These are phyloP conservation scores for Hyles vespertilio DNA, from an alignment of 1,140 invertebrate genomes.

Conservation along the genomic window DNA sequence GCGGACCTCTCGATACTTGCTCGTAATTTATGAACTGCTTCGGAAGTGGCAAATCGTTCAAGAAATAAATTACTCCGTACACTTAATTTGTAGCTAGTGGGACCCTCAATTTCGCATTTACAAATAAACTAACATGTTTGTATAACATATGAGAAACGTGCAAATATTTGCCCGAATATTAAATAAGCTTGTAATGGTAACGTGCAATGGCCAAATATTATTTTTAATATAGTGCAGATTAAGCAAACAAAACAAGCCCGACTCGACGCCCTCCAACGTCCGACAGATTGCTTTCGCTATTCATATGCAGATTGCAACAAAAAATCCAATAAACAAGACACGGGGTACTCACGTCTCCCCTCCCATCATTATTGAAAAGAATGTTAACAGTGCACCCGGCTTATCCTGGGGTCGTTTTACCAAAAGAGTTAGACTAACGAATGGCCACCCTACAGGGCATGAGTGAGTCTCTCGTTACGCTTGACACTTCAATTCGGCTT, in stretches of 20 bases:
- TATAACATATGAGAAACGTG: neutral
- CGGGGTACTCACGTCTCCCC: slow-evolving; percentile 56
- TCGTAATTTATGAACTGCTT: neutral
- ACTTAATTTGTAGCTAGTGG: too few relatives aligned
- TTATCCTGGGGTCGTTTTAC: slow-evolving; percentile 69
- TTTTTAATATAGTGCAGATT: slow-evolving; percentile 27
- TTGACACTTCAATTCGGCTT: slow-evolving; percentile 68
- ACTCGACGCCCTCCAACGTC: slow-evolving; percentile 43
- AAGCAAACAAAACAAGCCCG: slow-evolving; percentile 30
- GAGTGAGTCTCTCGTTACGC: slow-evolving; percentile 55
- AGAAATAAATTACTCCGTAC: too few relatives aligned
- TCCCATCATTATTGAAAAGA: slow-evolving; percentile 72
- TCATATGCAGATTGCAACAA: slow-evolving; percentile 75
- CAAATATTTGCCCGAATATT: slow-evolving; percentile 1
- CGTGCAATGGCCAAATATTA: slow-evolving; percentile 14
- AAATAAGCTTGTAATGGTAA: neutral
- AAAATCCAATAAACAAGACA: slow-evolving; percentile 76
- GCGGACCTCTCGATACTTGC: neutral
- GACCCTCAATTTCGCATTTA: neutral
- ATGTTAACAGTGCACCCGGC: slow-evolving; percentile 69
- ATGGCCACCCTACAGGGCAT: slow-evolving; percentile 51
- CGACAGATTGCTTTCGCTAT: slow-evolving; percentile 64
- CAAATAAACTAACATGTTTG: neutral
- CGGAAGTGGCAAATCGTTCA: neutral
- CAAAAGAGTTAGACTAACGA: slow-evolving; percentile 75